Evolutionary conservation across 2,888 invertebrate genomes (phyloP).

Genomic region (Spilarctia lutea): DNA sequence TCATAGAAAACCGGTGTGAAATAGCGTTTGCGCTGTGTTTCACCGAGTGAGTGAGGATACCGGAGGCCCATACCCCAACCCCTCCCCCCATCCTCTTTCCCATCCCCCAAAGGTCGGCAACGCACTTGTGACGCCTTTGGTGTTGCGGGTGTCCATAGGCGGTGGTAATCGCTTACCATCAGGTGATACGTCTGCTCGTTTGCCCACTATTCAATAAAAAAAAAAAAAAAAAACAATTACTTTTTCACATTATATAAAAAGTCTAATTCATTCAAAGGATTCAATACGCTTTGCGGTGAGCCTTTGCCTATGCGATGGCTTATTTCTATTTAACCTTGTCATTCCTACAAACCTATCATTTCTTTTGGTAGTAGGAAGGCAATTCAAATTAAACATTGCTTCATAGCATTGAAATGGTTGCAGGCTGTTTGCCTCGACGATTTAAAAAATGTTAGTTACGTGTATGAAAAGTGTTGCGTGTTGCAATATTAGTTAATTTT

Average conservation of each 20-base stretch:
- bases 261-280: too few species aligned
- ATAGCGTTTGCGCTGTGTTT: too few species aligned
- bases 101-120: too few species aligned
- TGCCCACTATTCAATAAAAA: too few species aligned
- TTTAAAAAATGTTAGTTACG: background rate
- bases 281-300: background rate
- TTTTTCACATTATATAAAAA: background rate
- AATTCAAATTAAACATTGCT: slow-evolving; percentile 2
- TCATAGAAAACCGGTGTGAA: too few species aligned
- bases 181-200: too few species aligned
- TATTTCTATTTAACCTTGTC: slow-evolving; percentile 3
- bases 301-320: background rate
- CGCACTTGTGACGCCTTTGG: too few species aligned
- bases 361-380: background rate
- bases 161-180: too few species aligned
- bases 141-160: too few species aligned
- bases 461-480: background rate
- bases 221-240: background rate
- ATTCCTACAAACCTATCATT: background rate
- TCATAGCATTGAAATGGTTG: background rate
- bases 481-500: background rate
- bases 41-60: too few species aligned
- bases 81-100: too few species aligned
- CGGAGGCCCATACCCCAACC: too few species aligned
- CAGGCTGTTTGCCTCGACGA: slow-evolving; percentile 10